These are phyloP conservation scores for Pectinophora gossypiella DNA, from an alignment of 1,140 invertebrate genomes.

Conservation along the genomic window DNA sequence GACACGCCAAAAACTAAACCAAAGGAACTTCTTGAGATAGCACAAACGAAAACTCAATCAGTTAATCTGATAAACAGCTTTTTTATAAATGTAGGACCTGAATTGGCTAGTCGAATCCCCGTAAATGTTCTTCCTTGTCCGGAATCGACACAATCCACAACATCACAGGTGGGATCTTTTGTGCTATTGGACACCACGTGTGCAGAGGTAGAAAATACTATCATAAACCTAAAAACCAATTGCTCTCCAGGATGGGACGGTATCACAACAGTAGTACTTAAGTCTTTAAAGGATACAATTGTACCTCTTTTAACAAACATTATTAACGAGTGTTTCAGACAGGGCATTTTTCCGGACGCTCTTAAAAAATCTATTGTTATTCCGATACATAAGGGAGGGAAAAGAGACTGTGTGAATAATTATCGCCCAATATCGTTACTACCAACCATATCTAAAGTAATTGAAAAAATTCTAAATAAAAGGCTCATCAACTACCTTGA, in stretches of 20 bases:
- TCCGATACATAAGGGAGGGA: conserved; percentile 4
- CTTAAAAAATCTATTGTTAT: conserved; percentile 6
- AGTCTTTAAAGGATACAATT: background rate
- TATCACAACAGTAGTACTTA: background rate
- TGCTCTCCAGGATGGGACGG: background rate
- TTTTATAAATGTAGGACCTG: background rate
- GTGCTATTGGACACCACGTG: background rate
- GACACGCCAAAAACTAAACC: background rate
- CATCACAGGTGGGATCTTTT: background rate
- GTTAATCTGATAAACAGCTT: background rate
- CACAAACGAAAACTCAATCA: background rate
- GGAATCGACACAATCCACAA: background rate
- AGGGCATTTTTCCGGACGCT: conserved; percentile 2
- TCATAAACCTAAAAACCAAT: background rate
- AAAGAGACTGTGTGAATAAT: conserved; percentile 4
- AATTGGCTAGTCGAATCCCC: background rate
- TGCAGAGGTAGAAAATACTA: background rate
- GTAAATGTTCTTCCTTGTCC: background rate
- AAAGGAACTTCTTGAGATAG: background rate
- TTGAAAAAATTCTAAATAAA: conserved; percentile 8
- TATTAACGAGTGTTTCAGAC: background rate
- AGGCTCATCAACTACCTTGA: conserved; percentile 5
- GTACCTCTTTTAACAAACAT: background rate
- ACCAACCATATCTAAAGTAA: conserved; percentile 7
- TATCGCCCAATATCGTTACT: conserved; percentile 12